phyloP scores from a whole-genome alignment of 1,140 invertebrate genomes.

The Lepeophtheirus salmonis region DNA sequence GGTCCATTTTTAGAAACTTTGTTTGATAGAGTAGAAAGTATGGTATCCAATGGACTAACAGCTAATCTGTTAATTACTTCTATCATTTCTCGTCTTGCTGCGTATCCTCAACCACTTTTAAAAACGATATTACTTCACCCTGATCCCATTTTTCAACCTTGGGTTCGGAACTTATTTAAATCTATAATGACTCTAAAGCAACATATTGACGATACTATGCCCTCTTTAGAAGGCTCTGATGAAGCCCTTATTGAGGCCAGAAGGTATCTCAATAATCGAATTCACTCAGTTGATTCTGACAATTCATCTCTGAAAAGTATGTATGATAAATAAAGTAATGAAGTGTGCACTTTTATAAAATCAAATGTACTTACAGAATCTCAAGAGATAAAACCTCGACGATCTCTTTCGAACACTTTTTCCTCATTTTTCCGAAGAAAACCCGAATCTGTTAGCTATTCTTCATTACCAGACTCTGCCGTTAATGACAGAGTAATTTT shows the following conservation, averaged over 20 bases:
- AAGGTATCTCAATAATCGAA: slow-evolving; percentile 56
- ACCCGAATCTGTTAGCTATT: slow-evolving; percentile 16
- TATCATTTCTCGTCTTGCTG: slow-evolving; percentile 59
- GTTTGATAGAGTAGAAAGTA: slow-evolving; percentile 57
- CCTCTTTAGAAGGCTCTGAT: slow-evolving; percentile 35
- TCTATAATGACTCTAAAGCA: slow-evolving; percentile 31
- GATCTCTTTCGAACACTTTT: not conserved
- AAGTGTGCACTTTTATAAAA: slow-evolving; percentile 9
- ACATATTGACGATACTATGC: not conserved
- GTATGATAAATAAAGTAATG: slow-evolving; percentile 32
- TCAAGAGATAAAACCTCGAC: slow-evolving; percentile 1
- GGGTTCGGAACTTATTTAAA: slow-evolving; percentile 72
- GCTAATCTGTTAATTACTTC: slow-evolving; percentile 74
- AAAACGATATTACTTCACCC: slow-evolving; percentile 68
- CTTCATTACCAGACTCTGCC: slow-evolving; percentile 8
- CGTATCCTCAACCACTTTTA: slow-evolving; percentile 67
- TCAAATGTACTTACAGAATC: not conserved
- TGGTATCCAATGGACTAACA: slow-evolving; percentile 63
- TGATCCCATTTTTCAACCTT: slow-evolving; percentile 64
- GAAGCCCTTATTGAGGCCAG: slow-evolving; percentile 59
- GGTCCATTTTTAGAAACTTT: slow-evolving; percentile 67
- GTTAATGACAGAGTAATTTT: not conserved
- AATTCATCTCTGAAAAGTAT: slow-evolving; percentile 47
- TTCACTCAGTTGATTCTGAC: slow-evolving; percentile 42
- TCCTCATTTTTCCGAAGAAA: not conserved